Conservation (phyloP, 37 sponge, comb jelly and placozoan species). For the Beroe forskalii region DNA sequence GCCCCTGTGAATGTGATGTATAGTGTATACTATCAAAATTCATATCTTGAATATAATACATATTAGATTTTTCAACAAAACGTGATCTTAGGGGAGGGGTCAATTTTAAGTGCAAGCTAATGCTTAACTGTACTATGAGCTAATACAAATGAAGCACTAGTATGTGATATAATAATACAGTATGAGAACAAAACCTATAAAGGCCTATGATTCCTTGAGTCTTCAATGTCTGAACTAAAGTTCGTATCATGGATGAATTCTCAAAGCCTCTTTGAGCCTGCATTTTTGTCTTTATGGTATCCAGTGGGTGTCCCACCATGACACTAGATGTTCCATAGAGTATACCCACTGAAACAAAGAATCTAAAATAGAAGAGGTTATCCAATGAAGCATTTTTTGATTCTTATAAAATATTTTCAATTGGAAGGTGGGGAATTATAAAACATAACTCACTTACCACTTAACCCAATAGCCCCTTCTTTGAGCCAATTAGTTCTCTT, state of each 20-base stretch:
- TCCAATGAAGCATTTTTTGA: neutral
- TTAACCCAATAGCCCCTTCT: conserved; percentile 83
- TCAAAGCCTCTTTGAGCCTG: conserved; percentile 97
- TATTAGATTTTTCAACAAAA: too few species aligned
- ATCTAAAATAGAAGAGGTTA: neutral
- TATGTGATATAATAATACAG: too few species aligned
- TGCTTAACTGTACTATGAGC: too few species aligned
- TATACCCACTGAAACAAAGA: conserved; percentile 76
- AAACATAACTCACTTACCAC: neutral
- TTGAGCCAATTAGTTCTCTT: conserved; percentile 84
- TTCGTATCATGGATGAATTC: conserved; percentile 71
- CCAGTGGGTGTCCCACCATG: conserved; percentile 93
- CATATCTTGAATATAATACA: too few species aligned
- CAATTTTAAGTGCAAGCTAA: too few species aligned
- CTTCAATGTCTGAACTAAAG: conserved; percentile 70
- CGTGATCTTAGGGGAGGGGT: too few species aligned
- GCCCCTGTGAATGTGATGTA: conserved; percentile 77
- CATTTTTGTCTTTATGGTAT: conserved; percentile 99
- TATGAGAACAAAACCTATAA: too few species aligned
- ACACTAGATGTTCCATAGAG: conserved; percentile 98
- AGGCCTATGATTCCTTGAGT: conserved; percentile 83
- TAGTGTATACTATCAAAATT: too few species aligned
- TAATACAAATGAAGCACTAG: too few species aligned
- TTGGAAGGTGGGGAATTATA: neutral
- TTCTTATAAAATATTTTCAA: neutral